A percentile compares a stretch with the other conserved stretches of the same genome.
phyloP scores from a whole-genome alignment of 2,797 vertebrate species.

The Sebastes flavidus region DNA sequence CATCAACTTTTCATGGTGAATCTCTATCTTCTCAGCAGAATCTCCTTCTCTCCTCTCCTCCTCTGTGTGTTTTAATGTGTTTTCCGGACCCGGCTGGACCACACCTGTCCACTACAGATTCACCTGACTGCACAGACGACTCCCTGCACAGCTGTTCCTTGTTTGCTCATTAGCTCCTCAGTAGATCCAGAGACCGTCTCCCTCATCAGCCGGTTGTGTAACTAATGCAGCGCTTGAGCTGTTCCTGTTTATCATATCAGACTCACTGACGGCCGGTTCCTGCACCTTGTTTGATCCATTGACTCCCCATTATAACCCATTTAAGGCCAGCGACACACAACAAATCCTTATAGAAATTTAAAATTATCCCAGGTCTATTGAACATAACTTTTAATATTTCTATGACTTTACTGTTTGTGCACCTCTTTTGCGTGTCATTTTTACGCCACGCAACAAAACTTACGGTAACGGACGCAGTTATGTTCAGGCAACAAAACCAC shows the following conservation, averaged over 20 bases:
- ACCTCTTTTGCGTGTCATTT: no score
- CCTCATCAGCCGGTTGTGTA: not conserved
- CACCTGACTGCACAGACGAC: slow-evolving; percentile 28
- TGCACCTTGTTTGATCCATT: slow-evolving; percentile 3
- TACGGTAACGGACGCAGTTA: no score
- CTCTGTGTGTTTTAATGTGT: not conserved
- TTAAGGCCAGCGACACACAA: not conserved
- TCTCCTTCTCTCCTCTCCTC: no score
- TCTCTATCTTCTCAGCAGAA: not conserved
- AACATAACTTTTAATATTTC: no score
- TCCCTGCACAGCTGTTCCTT: slow-evolving; percentile 35
- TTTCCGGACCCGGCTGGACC: not conserved
- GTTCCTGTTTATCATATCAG: slow-evolving; percentile 17
- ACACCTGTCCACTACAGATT: slow-evolving; percentile 29
- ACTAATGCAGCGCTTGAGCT: not conserved
- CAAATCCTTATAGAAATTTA: not conserved
- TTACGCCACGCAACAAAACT: no score
- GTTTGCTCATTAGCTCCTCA: slow-evolving; percentile 18
- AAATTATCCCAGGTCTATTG: not conserved
- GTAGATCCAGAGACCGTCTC: not conserved
- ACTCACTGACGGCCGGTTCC: not conserved
- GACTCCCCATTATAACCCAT: slow-evolving; percentile 5
- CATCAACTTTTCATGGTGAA: not conserved
- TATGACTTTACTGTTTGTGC: no score
- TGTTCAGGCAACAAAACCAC: no score